Base-by-base conservation (phyloP, 1,140 invertebrate species). In the Hesperophylax magnus region DNA sequence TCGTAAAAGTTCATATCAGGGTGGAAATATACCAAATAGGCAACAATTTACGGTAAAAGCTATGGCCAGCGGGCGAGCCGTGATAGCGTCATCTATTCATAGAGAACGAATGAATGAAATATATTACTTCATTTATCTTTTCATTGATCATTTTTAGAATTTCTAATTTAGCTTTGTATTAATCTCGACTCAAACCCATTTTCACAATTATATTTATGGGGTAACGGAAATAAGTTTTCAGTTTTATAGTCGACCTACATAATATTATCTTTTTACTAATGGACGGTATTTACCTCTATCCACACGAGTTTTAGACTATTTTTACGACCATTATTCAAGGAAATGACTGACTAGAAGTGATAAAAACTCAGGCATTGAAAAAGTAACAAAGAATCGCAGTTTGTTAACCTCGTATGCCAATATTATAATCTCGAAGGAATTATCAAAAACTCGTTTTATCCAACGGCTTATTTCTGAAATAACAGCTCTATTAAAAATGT, bases 1-100 rank as follows among this genome's bases (percentile, higher is more conserved):
- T 60, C 65, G 77, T 79, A 72, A 79, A 60, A 63, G 65, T 79
- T 79, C 77, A 79, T 71, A 79, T 79, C 77, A 34, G 56, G 77
- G 77, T 56, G 67, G 54, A 79, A 78, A 79, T 79, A 69, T 47
- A 77, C 60, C 24, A 63, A 77, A 77, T 56, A 63, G 39, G 34
- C 34, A 72, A 67, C 27, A 67, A 34, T 67, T 54, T 54, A 76
- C 39, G 52, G 18, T 20, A 76, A 54, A 56, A 22, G 31, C 15
- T 47, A 31, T 17, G 75, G 34, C 47, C 56, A 27, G 56, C 75
- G 39, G 47, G 39, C 7, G 56, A 8, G 75, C 20, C 34, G 60
- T 27, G 60, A 77, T 77, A 56, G 47, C 39, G 27, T 18, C 69
- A 58, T 24, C 72, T 58, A 54, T 56, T 76, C 39, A 17, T 31